phyloP scores from a whole-genome alignment of 2,113 vertebrate genomes.

The Gulo gulo region DNA sequence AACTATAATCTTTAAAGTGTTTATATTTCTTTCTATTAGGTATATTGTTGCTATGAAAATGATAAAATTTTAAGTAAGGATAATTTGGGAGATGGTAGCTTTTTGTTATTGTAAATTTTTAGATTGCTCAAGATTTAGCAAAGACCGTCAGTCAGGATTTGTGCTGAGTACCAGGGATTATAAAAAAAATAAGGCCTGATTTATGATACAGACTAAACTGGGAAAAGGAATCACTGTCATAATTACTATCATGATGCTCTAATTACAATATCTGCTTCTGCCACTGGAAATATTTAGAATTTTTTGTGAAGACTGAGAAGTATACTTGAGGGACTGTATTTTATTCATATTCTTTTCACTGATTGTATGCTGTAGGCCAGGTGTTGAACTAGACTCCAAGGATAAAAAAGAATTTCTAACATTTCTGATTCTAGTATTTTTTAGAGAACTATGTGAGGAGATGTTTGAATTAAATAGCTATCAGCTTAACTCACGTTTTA shows the following conservation, averaged over 20 bases:
- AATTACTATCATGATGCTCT: neutral
- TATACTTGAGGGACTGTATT: neutral
- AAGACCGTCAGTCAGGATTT: neutral
- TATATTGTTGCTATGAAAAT: slow-evolving; percentile 2
- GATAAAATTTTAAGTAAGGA: slow-evolving; percentile 1
- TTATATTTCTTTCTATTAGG: neutral
- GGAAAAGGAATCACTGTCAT: neutral
- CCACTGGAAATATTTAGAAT: neutral
- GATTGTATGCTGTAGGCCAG: neutral
- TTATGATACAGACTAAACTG: neutral
- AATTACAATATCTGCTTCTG: neutral
- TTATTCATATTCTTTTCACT: neutral
- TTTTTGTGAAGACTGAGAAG: neutral
- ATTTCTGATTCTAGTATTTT: neutral
- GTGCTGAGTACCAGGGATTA: neutral
- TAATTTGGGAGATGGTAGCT: neutral
- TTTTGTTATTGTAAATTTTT: neutral
- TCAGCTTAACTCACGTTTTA: neutral
- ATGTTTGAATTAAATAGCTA: neutral
- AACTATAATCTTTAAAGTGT: neutral
- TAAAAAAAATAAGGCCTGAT: neutral
- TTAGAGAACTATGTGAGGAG: neutral
- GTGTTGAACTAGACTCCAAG: neutral
- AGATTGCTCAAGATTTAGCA: neutral
- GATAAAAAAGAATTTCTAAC: neutral